Evolutionary conservation across 2,113 vertebrate genomes (phyloP), one percentile per base, ranked within the genome.

Genomic region (Toxostoma redivivum): DNA sequence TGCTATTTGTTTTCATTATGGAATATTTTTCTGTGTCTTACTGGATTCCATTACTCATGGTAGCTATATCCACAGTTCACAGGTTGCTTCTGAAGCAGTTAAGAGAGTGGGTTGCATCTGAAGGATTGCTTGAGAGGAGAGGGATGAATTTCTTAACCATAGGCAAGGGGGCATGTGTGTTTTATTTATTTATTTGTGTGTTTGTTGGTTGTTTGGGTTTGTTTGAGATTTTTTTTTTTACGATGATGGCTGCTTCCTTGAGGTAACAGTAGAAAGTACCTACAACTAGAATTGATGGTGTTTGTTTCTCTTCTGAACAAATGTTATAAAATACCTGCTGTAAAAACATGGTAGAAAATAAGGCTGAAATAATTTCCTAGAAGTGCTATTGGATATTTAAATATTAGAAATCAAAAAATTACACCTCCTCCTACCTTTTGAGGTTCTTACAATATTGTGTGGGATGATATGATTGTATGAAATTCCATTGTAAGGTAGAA

Each of bases 161-260:
- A 38, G 57, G 44, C 58, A 67, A 50, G 23, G 17, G 5, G 10
- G 4, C 5, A 2, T 0, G 0, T 54, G 24, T 69, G 15, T 21
- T 53, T 45, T 38, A 8, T 42, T 61, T 66, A 38, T 57, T 33
- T 15, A 25, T 50, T 50, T 51, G 2, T 15, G 8, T 67, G 40
- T 67, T 37, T 35, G 4, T 31, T 53, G 51, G 18, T 33, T 54
- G 15, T 12, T 62, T 69, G 23, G 8, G 7, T 70, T 83, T 42
- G 7, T 70, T 83, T 42, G 14, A 16, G 50, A 51, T 51, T 21
- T 31, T 38, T 33, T 57, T 53, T 84, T 71, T 42, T 13, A 14
- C 11, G 12, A 30, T 71, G 23, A 23, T 62, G 4, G 25, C 30
- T 76, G 24, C 22, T 82, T 77, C 27, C 19, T 8, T 64, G 20